These are phyloP conservation scores for Cylloceria caligata DNA, from an alignment of 2,888 invertebrate genomes.

Conservation along the genomic window DNA sequence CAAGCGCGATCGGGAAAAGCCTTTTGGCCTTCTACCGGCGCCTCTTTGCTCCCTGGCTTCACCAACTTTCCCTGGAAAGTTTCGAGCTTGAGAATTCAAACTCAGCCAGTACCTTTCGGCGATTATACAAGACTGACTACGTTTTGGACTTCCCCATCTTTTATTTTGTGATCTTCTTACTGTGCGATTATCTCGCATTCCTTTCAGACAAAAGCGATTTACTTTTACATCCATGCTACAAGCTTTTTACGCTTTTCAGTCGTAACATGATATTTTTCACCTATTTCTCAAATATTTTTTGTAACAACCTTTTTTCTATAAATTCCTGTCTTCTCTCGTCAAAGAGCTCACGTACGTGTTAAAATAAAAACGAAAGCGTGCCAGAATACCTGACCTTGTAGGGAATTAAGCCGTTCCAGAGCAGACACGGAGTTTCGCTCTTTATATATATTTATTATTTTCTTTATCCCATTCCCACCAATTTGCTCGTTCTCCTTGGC, in stretches of 20 bases:
- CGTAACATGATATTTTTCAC: neutral
- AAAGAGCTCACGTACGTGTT: neutral
- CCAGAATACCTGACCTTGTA: conserved; percentile 1
- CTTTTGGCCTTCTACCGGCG: conserved; percentile 28
- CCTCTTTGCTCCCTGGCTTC: conserved; percentile 32
- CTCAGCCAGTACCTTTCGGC: conserved; percentile 35
- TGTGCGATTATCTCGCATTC: neutral
- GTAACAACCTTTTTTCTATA: neutral
- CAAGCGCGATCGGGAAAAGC: conserved; percentile 68
- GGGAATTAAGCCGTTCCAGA: neutral
- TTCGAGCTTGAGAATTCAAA: conserved; percentile 45
- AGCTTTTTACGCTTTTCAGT: neutral
- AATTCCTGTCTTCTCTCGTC: neutral
- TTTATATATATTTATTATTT: conserved; percentile 8
- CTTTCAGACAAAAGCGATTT: conserved; percentile 3
- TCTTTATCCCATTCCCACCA: conserved; percentile 18
- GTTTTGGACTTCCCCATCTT: conserved; percentile 23
- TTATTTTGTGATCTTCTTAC: conserved; percentile 14
- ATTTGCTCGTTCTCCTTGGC: conserved; percentile 9
- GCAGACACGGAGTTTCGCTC: neutral
- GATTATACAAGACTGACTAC: conserved; percentile 52
- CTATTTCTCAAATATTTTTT: neutral
- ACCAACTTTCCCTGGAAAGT: conserved; percentile 52
- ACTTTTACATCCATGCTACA: neutral
- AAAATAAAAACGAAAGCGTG: conserved; percentile 4